These are phyloP conservation scores for Natator depressus DNA, from an alignment of 2,113 vertebrate species.

Conservation along the genomic window DNA sequence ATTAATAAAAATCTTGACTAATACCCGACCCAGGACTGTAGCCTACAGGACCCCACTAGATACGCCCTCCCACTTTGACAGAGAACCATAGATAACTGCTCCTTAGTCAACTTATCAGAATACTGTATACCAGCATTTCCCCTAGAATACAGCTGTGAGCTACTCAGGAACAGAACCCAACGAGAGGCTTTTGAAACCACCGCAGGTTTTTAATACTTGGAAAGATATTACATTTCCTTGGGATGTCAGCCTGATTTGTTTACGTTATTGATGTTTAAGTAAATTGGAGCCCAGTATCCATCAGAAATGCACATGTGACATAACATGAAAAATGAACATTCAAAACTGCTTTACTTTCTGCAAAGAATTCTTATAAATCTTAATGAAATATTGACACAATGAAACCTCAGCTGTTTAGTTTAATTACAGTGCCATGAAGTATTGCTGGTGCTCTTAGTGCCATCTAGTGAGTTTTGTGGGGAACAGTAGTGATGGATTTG, in stretches of 20 bases:
- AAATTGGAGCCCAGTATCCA: not conserved
- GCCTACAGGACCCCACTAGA: not conserved
- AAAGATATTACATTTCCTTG: not conserved
- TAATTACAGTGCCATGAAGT: not conserved
- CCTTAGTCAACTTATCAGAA: not conserved
- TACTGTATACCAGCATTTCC: not conserved
- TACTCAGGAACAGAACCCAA: not conserved
- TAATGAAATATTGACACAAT: not conserved
- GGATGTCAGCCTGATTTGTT: not conserved
- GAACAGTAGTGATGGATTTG: not conserved
- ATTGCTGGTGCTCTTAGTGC: conserved; percentile 53
- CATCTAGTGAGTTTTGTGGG: conserved; percentile 68
- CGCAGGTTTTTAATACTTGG: not conserved
- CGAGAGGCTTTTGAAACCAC: not conserved
- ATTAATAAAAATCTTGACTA: not conserved
- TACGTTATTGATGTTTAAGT: not conserved
- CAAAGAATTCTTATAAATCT: not conserved
- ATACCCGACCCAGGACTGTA: not conserved
- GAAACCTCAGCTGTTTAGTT: accelerated
- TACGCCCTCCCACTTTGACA: not conserved
- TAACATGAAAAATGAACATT: not conserved
- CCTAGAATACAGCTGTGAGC: not conserved
- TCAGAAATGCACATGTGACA: not conserved
- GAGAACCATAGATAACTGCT: too few species aligned
- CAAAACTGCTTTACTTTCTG: not conserved